Percentiles rank a stretch among this genome's conserved stretches.
phyloP scores from a whole-genome alignment of 2,113 vertebrate species.

The Leiothrix lutea region DNA sequence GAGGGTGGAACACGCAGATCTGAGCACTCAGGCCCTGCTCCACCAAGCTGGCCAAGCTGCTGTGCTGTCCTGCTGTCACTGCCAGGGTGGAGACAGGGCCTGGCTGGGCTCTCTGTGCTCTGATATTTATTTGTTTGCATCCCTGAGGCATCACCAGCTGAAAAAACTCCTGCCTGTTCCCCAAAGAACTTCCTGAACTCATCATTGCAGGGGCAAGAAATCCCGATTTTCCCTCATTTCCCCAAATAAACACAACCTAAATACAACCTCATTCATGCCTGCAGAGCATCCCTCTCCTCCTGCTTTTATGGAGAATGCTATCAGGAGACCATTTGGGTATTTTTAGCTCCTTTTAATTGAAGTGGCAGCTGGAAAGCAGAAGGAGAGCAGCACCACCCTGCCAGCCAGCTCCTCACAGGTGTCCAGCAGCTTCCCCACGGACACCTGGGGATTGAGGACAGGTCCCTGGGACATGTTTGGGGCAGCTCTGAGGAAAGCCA shows the following conservation, averaged over 20 bases:
- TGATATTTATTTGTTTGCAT: background rate
- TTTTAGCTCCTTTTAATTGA: conserved; percentile 42
- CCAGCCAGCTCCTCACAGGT: background rate
- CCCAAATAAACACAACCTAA: background rate
- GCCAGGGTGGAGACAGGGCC: background rate
- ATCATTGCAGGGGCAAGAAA: background rate
- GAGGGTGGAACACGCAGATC: background rate
- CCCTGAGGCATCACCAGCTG: background rate
- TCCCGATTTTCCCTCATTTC: background rate
- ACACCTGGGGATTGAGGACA: too few species aligned
- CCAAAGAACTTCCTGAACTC: background rate
- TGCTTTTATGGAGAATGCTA: background rate
- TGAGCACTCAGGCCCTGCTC: background rate
- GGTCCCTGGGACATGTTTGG: too few species aligned
- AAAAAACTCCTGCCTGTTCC: background rate
- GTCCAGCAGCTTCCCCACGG: background rate
- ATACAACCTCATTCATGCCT: background rate
- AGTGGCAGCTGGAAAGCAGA: conserved; percentile 17
- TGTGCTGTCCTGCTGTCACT: background rate
- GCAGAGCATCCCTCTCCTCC: background rate
- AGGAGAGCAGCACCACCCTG: background rate
- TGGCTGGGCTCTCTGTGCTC: background rate
- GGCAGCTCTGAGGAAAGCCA: too few species aligned
- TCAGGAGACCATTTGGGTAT: background rate
- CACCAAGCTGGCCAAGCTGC: background rate